Conservation (phyloP, 2,888 invertebrate genomes). For the Margaritifera margaritifera region DNA sequence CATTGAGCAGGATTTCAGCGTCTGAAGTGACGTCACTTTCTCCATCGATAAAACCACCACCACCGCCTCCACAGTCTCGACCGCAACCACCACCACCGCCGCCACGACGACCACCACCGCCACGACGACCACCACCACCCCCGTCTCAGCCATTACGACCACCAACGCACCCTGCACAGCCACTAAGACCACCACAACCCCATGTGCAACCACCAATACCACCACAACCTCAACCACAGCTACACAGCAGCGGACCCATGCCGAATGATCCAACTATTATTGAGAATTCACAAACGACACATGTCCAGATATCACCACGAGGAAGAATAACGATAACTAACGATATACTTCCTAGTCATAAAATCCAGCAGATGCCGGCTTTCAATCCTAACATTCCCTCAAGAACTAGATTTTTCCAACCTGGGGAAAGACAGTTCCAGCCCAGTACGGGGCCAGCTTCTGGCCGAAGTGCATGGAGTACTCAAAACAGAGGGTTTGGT, state of each 20-base stretch:
- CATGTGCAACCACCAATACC: neutral
- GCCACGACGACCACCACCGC: neutral
- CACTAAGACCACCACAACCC: conserved; percentile 7
- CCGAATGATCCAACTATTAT: too few relatives aligned
- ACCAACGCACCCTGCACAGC: neutral
- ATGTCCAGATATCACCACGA: too few relatives aligned
- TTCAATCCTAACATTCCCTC: too few relatives aligned
- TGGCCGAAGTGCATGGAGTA: too few relatives aligned
- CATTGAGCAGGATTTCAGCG: conserved; percentile 5
- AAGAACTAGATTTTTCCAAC: too few relatives aligned
- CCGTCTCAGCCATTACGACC: neutral
- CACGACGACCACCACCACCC: neutral
- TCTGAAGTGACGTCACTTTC: conserved; percentile 11
- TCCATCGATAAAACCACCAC: conserved; percentile 8
- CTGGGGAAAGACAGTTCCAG: too few relatives aligned
- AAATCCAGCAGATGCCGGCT: too few relatives aligned
- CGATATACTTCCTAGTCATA: neutral
- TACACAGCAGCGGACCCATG: neutral
- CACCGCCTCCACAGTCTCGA: conserved; percentile 9
- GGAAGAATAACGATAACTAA: neutral
- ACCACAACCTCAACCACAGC: neutral
- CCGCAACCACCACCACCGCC: conserved; percentile 2
- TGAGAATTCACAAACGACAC: too few relatives aligned
- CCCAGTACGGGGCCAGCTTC: too few relatives aligned
- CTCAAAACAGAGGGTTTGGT: too few relatives aligned